phyloP scores from a whole-genome alignment of 2,113 vertebrate species.

The Sclerurus mexicanus region DNA sequence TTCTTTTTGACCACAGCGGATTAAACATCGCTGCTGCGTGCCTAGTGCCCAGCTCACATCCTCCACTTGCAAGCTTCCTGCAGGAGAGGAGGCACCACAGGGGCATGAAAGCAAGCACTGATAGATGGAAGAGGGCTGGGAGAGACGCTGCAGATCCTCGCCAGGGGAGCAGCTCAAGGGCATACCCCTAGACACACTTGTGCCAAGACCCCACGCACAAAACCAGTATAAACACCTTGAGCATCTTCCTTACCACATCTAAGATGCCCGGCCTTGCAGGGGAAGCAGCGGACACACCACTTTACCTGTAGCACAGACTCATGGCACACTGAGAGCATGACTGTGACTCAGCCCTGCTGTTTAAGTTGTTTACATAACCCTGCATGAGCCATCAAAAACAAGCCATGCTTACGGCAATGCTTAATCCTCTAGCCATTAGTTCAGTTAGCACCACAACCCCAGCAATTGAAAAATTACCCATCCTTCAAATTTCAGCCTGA shows the following conservation, averaged over 20 bases:
- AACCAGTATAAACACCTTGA: not conserved
- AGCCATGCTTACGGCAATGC: not conserved
- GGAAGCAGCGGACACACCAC: not conserved
- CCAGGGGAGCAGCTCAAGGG: not conserved
- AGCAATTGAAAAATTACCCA: not conserved
- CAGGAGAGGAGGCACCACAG: rapidly evolving
- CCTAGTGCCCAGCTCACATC: rapidly evolving
- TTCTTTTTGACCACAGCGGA: not conserved
- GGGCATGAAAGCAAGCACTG: rapidly evolving
- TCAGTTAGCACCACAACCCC: not conserved
- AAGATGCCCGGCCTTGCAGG: not conserved
- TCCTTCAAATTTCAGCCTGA: not conserved
- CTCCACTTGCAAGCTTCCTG: rapidly evolving
- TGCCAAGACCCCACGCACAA: not conserved
- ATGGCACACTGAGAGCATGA: not conserved
- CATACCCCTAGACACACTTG: not conserved
- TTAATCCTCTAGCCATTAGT: not conserved
- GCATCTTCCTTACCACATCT: not conserved
- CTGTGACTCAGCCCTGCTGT: conserved; percentile 13
- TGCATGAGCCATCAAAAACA: conserved; percentile 9
- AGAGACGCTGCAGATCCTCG: not conserved
- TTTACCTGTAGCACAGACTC: not conserved
- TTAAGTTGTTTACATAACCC: conserved; percentile 33
- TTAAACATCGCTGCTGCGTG: not conserved
- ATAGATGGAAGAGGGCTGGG: not conserved